Base-by-base conservation (phyloP, 2,113 vertebrate genomes). In the Martes martes region DNA sequence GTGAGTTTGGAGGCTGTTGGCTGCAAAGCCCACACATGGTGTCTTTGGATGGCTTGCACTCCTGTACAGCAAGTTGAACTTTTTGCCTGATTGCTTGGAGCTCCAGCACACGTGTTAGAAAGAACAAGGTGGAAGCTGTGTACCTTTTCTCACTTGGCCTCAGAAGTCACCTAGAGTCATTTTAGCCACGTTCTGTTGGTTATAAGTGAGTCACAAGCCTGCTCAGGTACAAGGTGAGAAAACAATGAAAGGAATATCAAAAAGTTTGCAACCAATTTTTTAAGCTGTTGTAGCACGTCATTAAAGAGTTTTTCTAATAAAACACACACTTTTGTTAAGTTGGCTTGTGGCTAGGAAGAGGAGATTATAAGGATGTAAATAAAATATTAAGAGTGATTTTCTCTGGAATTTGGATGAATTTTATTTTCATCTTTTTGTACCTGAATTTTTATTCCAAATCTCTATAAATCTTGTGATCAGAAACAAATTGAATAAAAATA, bases 401-500 rank as follows among this genome's bases (percentile, higher is more conserved):
- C 45, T 93, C 50, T 93, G 67, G n/a, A 94, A 93, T 59, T 94
- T 89, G 5, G 31, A 31, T 89, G 36, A 45, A n/a, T 93, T 96
- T 92, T 74, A 50, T 69, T 95, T 96, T 91, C 28, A 90, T 80
- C 78, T 65, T 93, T 96, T 94, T 91, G 52, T 84, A 85, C 23
- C 76, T 89, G 19, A 84, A 94, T 33, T 80, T 95, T 87, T 95
- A 73, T 69, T 59, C 31, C 65, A 33, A 89, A 63, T 86, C 9
- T 88, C 55, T 85, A 76, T 89, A 92, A 87, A 96, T 90, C 95
- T 89, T 97, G 52, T 89, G 69, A 57, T 65, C 47, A 71, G 59
- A 91, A 91, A 79, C 16, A 94, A 94, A 55, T 86, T 19, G 74
- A 92, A 61, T 52, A 84, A 91, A 96, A 96, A 50, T 86, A 69